phyloP scores from a whole-genome alignment of 2,113 vertebrate species.

The Lepidothrix coronata region DNA sequence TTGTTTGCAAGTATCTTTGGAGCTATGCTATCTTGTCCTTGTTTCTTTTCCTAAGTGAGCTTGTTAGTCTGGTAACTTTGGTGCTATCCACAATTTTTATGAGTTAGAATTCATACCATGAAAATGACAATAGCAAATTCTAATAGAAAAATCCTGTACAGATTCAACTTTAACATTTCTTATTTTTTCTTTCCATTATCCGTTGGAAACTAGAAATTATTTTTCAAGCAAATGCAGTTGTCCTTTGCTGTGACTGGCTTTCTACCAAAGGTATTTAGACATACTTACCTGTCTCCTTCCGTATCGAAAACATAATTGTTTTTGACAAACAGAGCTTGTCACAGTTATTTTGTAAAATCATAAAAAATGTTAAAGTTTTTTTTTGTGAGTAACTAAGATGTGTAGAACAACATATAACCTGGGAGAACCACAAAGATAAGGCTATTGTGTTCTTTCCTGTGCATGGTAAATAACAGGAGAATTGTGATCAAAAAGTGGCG shows the following conservation, averaged over 20 bases:
- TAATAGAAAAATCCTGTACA: not conserved
- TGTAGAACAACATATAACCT: not conserved
- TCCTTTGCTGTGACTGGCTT: not conserved
- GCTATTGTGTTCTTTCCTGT: not conserved
- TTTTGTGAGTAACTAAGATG: not conserved
- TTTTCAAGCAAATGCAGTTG: not conserved
- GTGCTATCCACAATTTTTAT: not conserved
- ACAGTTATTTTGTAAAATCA: not conserved
- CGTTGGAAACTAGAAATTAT: not conserved
- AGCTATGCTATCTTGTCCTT: not conserved
- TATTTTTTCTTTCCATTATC: not conserved
- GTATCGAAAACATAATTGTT: not conserved
- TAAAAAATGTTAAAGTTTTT: not conserved
- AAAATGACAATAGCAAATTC: not conserved
- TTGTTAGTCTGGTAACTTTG: not conserved
- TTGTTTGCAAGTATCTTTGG: not conserved
- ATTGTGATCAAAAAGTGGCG: not conserved
- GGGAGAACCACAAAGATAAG: not conserved
- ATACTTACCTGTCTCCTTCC: not conserved
- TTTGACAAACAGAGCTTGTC: not conserved
- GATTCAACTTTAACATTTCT: not conserved
- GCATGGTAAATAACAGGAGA: not conserved
- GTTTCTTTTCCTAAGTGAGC: not conserved
- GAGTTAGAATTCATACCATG: not conserved
- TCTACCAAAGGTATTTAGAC: not conserved